Conservation (phyloP, 2,888 invertebrate species). For the Drosophila glabriapex region DNA sequence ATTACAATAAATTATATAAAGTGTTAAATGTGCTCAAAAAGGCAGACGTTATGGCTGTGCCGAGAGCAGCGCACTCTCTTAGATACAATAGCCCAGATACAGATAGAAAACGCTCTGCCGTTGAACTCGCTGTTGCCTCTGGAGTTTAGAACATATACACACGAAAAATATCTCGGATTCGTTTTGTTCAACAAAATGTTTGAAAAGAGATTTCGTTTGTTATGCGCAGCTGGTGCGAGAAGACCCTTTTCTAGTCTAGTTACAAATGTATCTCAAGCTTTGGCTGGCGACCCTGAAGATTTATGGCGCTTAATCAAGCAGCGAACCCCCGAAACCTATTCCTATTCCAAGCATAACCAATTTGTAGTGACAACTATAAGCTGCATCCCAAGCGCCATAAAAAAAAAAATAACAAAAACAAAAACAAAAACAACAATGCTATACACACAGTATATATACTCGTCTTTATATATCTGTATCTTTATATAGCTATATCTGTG, state of each 20-base stretch:
- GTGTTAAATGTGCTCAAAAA: conserved; percentile 71
- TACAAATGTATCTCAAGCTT: conserved; percentile 59
- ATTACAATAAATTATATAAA: conserved; percentile 81
- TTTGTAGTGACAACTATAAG: conserved; percentile 80
- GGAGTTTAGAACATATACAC: conserved; percentile 15
- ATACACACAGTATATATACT: conserved; percentile 18
- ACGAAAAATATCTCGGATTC: conserved; percentile 26
- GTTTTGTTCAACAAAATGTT: conserved; percentile 66
- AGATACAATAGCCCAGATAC: conserved; percentile 18
- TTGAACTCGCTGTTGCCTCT: conserved; percentile 31
- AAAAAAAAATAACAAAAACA: conserved; percentile 18
- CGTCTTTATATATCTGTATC: conserved; percentile 21
- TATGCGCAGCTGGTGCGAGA: conserved; percentile 47
- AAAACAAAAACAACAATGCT: background rate
- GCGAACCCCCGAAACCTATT: conserved; percentile 35
- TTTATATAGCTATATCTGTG: conserved; percentile 35
- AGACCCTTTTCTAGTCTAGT: conserved; percentile 58
- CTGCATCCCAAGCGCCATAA: conserved; percentile 74
- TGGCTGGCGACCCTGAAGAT: conserved; percentile 60
- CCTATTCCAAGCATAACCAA: conserved; percentile 58
- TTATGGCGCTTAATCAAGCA: conserved; percentile 75
- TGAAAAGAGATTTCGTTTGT: conserved; percentile 52
- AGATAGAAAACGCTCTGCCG: conserved; percentile 26
- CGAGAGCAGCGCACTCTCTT: conserved; percentile 32
- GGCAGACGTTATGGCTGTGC: conserved; percentile 35